A percentile compares a stretch with the other conserved stretches of the same genome.
phyloP scores from a whole-genome alignment of 1,140 invertebrate genomes.

The Chironomus tepperi region DNA sequence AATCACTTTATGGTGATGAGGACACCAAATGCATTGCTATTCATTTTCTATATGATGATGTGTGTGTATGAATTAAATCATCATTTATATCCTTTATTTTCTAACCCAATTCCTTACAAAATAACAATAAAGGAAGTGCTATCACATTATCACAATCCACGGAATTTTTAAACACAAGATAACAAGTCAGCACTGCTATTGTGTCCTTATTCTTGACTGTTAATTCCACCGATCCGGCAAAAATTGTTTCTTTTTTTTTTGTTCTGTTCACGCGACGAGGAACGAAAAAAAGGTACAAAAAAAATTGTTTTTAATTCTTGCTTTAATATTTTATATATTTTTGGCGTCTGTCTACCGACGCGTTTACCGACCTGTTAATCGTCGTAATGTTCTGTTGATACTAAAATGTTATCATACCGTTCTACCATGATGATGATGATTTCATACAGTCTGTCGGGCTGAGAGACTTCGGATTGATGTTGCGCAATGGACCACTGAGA shows the following conservation, averaged over 20 bases:
- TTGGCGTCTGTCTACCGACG: background rate
- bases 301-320: background rate
- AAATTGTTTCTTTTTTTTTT: background rate
- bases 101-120: background rate
- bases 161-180: background rate
- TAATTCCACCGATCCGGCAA: background rate
- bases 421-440: background rate
- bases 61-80: background rate
- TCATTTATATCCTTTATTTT: background rate
- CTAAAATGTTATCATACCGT: conserved; percentile 16
- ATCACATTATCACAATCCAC: background rate
- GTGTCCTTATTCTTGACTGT: background rate
- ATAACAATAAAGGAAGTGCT: background rate
- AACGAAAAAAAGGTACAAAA: background rate
- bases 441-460: background rate
- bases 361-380: background rate
- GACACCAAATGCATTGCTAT: too few species aligned
- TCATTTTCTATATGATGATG: too few species aligned
- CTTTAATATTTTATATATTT: background rate
- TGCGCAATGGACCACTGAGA: conserved; percentile 6
- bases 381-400: conserved; percentile 16
- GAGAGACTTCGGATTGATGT: background rate
- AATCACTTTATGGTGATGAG: too few species aligned
- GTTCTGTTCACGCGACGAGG: background rate
- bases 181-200: background rate